These are phyloP conservation scores for Delichon dasypus DNA, from an alignment of 2,797 vertebrate species.

Conservation along the genomic window DNA sequence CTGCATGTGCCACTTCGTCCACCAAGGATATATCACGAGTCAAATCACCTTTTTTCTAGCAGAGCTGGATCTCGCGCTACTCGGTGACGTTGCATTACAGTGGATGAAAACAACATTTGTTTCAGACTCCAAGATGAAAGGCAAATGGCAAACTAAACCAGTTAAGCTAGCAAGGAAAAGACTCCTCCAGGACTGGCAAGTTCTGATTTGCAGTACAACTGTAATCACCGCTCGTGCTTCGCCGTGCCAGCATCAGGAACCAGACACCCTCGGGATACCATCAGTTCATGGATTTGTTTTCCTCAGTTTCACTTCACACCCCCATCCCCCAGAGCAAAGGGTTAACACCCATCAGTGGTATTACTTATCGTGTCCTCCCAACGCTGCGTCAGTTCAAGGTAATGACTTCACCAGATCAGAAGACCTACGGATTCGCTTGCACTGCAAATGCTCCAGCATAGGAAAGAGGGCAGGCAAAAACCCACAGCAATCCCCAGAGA, in stretches of 20 bases:
- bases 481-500: too few species aligned
- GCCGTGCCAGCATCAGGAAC: neutral
- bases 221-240: neutral
- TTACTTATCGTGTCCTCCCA: neutral
- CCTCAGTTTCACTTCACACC: neutral
- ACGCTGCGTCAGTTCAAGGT: too few species aligned
- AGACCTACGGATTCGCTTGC: neutral
- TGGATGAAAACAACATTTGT: too few species aligned
- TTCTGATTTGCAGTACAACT: neutral
- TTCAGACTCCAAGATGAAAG: too few species aligned
- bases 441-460: neutral
- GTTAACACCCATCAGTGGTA: neutral
- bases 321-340: neutral
- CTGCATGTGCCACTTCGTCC: too few species aligned
- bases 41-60: too few species aligned
- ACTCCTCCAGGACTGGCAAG: too few species aligned
- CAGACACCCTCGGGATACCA: neutral
- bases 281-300: neutral
- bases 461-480: neutral
- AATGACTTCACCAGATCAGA: neutral
- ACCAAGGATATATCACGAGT: too few species aligned
- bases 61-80: too few species aligned
- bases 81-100: too few species aligned
- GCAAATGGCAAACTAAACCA: too few species aligned
- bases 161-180: too few species aligned